Percentiles rank a stretch among this genome's conserved stretches.
These are phyloP conservation scores for Rhagonycha fulva DNA, from an alignment of 2,888 invertebrate genomes.

Conservation along the genomic window DNA sequence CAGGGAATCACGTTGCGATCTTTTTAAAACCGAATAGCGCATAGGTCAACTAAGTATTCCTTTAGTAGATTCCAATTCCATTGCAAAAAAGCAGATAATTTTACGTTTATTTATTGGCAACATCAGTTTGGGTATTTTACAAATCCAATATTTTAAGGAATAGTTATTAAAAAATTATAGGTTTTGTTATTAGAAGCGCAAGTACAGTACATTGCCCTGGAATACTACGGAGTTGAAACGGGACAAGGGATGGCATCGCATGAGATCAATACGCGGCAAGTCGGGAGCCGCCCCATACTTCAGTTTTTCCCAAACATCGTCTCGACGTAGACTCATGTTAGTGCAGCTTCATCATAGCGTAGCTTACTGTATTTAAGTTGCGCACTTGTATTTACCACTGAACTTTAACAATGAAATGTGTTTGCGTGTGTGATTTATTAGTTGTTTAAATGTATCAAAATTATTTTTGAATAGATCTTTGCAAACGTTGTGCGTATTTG, in stretches of 20 bases:
- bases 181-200: conserved; percentile 12
- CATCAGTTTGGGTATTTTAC: background rate
- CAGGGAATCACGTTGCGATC: background rate
- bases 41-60: background rate
- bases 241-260: conserved; percentile 33
- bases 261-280: conserved; percentile 34
- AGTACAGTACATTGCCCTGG: conserved; percentile 33
- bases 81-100: background rate
- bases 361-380: conserved; percentile 20
- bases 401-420: background rate
- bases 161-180: background rate
- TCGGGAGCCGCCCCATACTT: conserved; percentile 37
- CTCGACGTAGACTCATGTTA: conserved; percentile 31
- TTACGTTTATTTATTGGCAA: background rate
- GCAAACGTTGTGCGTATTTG: background rate
- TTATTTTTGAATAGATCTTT: background rate
- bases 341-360: conserved; percentile 29
- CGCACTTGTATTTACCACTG: conserved; percentile 16
- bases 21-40: background rate
- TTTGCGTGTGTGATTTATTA: background rate
- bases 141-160: background rate
- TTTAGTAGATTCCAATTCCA: background rate
- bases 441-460: background rate
- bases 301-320: conserved; percentile 32
- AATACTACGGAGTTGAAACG: conserved; percentile 23